phyloP scores from a whole-genome alignment of 64 coral and sea anemone species.

The Actinia tenebrosa region DNA sequence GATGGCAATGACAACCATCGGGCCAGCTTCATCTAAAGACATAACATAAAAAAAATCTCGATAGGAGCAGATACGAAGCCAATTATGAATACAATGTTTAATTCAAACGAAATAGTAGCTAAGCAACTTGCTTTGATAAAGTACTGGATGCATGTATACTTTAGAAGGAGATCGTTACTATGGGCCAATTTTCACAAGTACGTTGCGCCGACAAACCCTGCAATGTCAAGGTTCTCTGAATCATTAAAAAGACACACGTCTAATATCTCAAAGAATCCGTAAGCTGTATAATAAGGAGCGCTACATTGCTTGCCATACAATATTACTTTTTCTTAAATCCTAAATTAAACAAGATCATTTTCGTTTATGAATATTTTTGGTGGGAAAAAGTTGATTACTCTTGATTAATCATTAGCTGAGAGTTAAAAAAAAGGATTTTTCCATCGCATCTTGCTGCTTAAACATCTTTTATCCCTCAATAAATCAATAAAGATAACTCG shows the following conservation, averaged over 20 bases:
- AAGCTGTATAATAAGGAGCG: background rate
- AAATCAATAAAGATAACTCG: background rate
- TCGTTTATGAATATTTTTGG: background rate
- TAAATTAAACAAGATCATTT: background rate
- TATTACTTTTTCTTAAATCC: background rate
- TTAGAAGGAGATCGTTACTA: background rate
- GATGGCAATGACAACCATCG: background rate
- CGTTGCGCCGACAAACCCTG: background rate
- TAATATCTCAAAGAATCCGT: background rate
- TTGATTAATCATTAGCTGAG: background rate
- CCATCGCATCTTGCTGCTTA: background rate
- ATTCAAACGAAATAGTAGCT: background rate
- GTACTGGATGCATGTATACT: background rate
- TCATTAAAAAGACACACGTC: conserved; percentile 15
- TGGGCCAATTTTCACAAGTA: conserved; percentile 1
- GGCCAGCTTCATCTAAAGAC: background rate
- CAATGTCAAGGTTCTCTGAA: conserved; percentile 25
- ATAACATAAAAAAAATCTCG: background rate
- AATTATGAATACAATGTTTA: background rate
- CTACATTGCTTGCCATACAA: background rate
- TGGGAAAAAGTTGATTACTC: background rate
- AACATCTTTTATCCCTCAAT: background rate
- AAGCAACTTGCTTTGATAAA: background rate
- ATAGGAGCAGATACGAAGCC: background rate
- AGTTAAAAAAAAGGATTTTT: background rate